Evolutionary conservation across 2,888 invertebrate genomes (phyloP), one percentile per base, ranked within the genome.

Genomic region (Tribolium freemani): DNA sequence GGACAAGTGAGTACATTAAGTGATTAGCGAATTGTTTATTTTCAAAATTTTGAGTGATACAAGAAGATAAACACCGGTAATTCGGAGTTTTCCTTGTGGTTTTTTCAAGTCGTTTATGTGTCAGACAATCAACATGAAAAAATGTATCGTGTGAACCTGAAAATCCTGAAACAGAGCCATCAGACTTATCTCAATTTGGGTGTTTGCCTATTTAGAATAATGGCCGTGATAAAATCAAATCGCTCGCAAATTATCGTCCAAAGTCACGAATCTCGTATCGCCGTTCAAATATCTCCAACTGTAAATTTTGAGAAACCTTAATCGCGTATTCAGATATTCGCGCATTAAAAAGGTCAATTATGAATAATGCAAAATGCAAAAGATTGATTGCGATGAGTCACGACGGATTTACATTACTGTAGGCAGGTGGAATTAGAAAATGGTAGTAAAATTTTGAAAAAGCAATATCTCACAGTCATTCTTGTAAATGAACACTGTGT

Each of bases 401-500:
- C 53, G 64, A 10, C 21, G 30, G 16, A 53, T 64, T 64, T 64
- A 20, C 60, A 48, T 60, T 16, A 16, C 2, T 38, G 64, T 64
- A 54, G 54, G 64, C 64, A 64, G 64, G 64, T 64, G 64, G 45
- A 64, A 21, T 48, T 60, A 64, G 53, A 64, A 64, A 64, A 53
- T 53, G 38, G 53, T 38, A 44, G 31, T 30, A 64, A 64, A 64
- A 64, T 53, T 38, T n/a, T n/a, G 26, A 11, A 54, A 61, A 26
- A 26, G 50, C 67, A 54, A 75, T 76, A 75, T 72, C 70, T 76
- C 76, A 75, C 71, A 76, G 76, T 76, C 76, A 76, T 76, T 70
- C 71, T 76, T 76, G 76, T 70, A 73, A 76, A 76, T 75, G 76
- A 76, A 76, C 75, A 66, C 71, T 50, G 53, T 72, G 64, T 72